These are phyloP conservation scores for Erythrolamprus reginae DNA, from an alignment of 2,113 vertebrate genomes.

Conservation along the genomic window DNA sequence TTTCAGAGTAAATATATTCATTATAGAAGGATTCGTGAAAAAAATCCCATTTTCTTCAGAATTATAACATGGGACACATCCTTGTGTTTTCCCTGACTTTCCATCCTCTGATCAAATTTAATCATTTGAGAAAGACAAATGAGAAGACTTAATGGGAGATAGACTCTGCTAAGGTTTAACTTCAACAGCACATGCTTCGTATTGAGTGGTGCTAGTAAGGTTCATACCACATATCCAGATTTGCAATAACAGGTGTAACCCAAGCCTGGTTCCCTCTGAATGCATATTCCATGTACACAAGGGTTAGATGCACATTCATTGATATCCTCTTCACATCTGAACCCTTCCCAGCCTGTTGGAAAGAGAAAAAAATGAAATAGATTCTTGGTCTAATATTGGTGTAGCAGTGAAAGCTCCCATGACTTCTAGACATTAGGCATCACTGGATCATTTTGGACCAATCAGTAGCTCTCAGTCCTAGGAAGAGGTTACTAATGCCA, in stretches of 20 bases:
- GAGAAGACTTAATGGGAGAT: neutral
- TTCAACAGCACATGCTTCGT: neutral
- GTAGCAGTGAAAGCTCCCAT: neutral
- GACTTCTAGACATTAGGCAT: neutral
- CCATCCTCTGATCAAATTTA: too few relatives aligned
- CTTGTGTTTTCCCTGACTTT: neutral
- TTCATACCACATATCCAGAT: slow-evolving; percentile 87
- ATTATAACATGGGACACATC: neutral
- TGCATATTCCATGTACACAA: slow-evolving; percentile 83
- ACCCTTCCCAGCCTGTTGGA: slow-evolving; percentile 85
- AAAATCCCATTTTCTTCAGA: neutral
- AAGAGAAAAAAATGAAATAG: slow-evolving; percentile 37
- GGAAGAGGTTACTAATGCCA: neutral
- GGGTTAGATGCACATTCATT: slow-evolving; percentile 84
- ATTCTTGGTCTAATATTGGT: neutral
- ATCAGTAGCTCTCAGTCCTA: neutral
- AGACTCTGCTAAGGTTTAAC: too few relatives aligned
- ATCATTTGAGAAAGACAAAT: too few relatives aligned
- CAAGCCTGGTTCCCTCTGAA: slow-evolving; percentile 78
- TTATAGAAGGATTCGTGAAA: neutral
- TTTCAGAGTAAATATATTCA: neutral
- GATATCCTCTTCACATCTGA: slow-evolving; percentile 82
- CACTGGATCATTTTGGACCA: neutral
- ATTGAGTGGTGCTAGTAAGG: neutral
- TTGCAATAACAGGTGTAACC: slow-evolving; percentile 87